Evolutionary conservation across 2,113 vertebrate species (phyloP), one percentile per base, ranked within the genome.

Genomic region (Trichomycterus rosablanca): DNA sequence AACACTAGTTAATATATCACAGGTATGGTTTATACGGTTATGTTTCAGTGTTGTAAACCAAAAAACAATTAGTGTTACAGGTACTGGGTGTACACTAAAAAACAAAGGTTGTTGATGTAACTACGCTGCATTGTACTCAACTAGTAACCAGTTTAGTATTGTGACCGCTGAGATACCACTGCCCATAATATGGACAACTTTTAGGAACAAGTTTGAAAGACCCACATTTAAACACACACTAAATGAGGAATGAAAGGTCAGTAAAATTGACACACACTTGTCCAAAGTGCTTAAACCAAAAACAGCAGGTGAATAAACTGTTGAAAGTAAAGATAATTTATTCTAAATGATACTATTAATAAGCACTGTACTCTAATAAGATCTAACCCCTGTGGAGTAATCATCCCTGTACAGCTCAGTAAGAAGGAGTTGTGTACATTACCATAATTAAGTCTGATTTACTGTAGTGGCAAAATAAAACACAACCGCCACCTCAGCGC

Each of bases 381-480:
- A 40, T 48, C 22, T 23, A 37, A 12, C 44, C 63, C 63, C 53
- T n/a, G 16, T 16, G 53, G 43, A n/a, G 32, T 51, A 65, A 48
- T 34, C 43, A 20, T 55, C 28, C 2, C 10, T 32, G 34, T 50
- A 2, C 28, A 19, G 61, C 23, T 57, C 52, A 28, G 28, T 8
- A 7, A 12, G 20, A 52, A 7, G 26, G 45, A 43, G 14, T 26
- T n/a, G 59, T 39, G 28, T 26, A 52, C 35, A 46, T 61, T 61
- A 22, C 34, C 63, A 71, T 66, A 57, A 57, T 56, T 67, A 71
- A 59, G 48, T 15, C 46, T 48, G 63, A 67, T 72, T 72, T 24
- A 20, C 46, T 46, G 19, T 26, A 11, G 14, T 67, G 57, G 49
- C 51, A 71, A 67, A 63, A 53, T 57, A 48, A 56, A 65, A 57